Conservation (phyloP, 2,888 invertebrate genomes). For the Platypus cylindrus region DNA sequence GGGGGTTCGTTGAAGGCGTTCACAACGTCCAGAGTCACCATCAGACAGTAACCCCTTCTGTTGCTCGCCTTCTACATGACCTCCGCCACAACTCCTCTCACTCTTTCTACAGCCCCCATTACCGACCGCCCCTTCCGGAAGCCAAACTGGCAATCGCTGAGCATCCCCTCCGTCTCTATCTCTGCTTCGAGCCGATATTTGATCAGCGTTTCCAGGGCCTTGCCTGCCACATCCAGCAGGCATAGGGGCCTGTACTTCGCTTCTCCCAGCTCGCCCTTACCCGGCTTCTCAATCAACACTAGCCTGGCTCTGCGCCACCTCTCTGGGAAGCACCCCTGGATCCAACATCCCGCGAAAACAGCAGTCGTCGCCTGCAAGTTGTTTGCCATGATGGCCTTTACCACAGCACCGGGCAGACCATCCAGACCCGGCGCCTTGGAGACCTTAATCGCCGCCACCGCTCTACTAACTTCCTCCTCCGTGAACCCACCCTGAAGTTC, state of each 20-base stretch:
- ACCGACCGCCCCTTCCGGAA: too few relatives aligned
- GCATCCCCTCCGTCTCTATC: too few relatives aligned
- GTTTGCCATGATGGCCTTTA: background rate
- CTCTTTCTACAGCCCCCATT: too few relatives aligned
- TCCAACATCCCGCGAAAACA: too few relatives aligned
- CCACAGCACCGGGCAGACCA: constrained; percentile 1
- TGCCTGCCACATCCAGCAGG: background rate
- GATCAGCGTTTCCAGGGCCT: background rate
- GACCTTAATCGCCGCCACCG: background rate
- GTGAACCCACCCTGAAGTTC: too few relatives aligned
- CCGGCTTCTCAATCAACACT: constrained; percentile 1
- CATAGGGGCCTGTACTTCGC: too few relatives aligned
- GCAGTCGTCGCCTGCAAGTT: too few relatives aligned
- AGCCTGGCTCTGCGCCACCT: background rate
- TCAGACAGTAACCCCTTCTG: too few relatives aligned
- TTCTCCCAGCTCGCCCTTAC: background rate
- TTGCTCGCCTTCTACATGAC: background rate
- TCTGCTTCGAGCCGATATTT: too few relatives aligned
- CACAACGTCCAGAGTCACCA: too few relatives aligned
- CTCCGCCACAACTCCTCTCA: too few relatives aligned
- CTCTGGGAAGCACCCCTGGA: constrained; percentile 1
- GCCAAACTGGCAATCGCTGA: too few relatives aligned
- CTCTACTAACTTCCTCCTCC: background rate
- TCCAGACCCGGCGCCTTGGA: constrained; percentile 1
- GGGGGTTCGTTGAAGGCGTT: background rate